These are phyloP conservation scores for Subacronicta megacephala DNA, from an alignment of 2,888 invertebrate species.

Conservation along the genomic window DNA sequence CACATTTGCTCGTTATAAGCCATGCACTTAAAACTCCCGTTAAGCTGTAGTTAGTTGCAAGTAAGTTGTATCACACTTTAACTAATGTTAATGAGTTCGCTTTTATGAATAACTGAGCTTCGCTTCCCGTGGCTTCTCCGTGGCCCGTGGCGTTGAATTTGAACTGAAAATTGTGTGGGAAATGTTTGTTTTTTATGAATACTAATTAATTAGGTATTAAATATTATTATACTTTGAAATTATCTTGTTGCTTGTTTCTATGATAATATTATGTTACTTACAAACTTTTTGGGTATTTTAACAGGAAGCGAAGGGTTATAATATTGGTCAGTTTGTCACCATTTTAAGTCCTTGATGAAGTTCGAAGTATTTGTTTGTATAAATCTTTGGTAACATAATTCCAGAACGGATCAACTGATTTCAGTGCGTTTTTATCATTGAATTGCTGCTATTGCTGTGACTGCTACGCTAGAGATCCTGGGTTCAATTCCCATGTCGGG, in stretches of 20 bases:
- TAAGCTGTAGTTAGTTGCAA: slow-evolving; percentile 32
- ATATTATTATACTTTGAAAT: not conserved
- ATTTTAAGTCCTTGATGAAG: no score
- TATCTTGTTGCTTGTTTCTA: not conserved
- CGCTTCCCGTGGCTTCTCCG: slow-evolving; percentile 23
- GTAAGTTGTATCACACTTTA: slow-evolving; percentile 51
- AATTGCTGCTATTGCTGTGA: no score
- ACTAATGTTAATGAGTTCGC: slow-evolving; percentile 51
- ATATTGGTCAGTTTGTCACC: no score
- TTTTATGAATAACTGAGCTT: slow-evolving; percentile 52
- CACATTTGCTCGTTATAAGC: slow-evolving; percentile 23
- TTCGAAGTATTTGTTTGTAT: no score
- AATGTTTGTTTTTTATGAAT: slow-evolving; percentile 30
- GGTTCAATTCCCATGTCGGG: no score
- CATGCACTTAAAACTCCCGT: slow-evolving; percentile 46
- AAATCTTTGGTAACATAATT: no score
- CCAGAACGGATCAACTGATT: no score
- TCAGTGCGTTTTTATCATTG: no score
- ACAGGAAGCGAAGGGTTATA: no score
- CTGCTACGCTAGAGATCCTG: no score
- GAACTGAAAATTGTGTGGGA: slow-evolving; percentile 14
- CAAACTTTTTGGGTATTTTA: no score
- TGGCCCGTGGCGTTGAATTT: slow-evolving; percentile 12
- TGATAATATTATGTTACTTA: not conserved
- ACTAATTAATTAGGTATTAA: not conserved